Evolutionary conservation across 2,888 invertebrate genomes (phyloP).

Genomic region (Ophonus ardosiacus): DNA sequence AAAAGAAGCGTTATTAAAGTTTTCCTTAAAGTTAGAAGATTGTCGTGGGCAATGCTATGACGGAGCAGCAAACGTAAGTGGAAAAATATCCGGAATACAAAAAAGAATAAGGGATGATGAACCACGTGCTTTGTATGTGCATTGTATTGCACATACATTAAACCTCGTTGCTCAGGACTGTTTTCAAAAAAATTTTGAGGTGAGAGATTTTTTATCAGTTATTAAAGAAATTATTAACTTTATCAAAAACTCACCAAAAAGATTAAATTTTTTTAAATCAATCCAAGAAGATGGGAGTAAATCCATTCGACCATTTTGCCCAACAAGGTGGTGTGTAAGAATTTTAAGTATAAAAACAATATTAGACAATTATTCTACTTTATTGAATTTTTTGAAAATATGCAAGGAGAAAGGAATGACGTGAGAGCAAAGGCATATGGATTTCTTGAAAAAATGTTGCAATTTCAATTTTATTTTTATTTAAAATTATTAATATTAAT

Average conservation of each 20-base stretch:
- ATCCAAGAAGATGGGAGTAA: not conserved
- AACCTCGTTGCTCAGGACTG: not conserved
- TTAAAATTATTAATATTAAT: no score
- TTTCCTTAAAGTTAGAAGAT: not conserved
- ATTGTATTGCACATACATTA: no score
- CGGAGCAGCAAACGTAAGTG: not conserved
- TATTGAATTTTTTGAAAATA: no score
- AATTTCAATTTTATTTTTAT: no score
- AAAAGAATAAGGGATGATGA: not conserved
- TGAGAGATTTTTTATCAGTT: not conserved
- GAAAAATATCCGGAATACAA: not conserved
- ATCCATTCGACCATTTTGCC: not conserved
- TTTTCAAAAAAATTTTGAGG: not conserved
- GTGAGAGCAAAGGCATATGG: no score
- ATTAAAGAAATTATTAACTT: not conserved
- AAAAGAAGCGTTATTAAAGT: not conserved
- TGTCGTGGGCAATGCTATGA: slow-evolving; percentile 7
- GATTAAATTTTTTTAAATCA: not conserved
- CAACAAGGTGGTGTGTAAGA: no score
- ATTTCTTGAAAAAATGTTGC: no score
- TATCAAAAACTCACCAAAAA: not conserved
- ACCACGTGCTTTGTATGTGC: not conserved
- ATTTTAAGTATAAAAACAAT: no score
- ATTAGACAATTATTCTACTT: no score
- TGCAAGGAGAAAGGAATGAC: no score